Evolutionary conservation across 2,797 vertebrate species (phyloP), one percentile per base, ranked within the genome.

Genomic region (Champsocephalus esox): DNA sequence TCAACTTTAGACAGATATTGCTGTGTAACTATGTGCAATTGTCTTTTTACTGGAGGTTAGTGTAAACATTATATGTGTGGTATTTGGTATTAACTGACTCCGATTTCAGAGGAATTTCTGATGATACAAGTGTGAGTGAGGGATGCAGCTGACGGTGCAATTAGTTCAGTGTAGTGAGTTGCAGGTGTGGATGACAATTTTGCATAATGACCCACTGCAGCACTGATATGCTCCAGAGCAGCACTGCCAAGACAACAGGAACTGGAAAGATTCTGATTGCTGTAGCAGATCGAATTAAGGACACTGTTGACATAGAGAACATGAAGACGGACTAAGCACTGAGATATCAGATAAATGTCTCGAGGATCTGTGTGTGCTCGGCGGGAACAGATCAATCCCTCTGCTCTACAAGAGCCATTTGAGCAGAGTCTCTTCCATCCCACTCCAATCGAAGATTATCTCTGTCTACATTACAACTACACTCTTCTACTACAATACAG

Each of bases 321-420:
- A 45, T 57, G 60, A 73, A 80, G 73, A 74, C n/a, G 57, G 59
- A 63, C 71, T 52, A 28, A n/a, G 19, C 59, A 83, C 71, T 38
- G 34, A 38, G 34, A 38, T 38, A 38, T 38, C 34, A 38, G 34
- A 38, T 38, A 38, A 38, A 38, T 38, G 7, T 38, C 34, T 38
- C 34, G 34, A 38, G 7, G 34, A 38, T 38, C 19, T 82, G 65
- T 77, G 48, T 72, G 57, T 72, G 70, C 79, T 87, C 62, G 72
- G 66, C 73, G 72, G 67, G 72, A 88, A 78, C 61, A 79, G 75
- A 90, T 89, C 85, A 84, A 85, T 89, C 70, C 43, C 45, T 59
- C 61, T 61, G 70, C 65, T 90, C 63, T 64, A 56, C 54, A 65
- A 48, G 68, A 82, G 74, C 68, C 58, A 75, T 89, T 85, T 81